Conservation (phyloP, 2,888 invertebrate genomes). For the Heliconius ethilla region DNA sequence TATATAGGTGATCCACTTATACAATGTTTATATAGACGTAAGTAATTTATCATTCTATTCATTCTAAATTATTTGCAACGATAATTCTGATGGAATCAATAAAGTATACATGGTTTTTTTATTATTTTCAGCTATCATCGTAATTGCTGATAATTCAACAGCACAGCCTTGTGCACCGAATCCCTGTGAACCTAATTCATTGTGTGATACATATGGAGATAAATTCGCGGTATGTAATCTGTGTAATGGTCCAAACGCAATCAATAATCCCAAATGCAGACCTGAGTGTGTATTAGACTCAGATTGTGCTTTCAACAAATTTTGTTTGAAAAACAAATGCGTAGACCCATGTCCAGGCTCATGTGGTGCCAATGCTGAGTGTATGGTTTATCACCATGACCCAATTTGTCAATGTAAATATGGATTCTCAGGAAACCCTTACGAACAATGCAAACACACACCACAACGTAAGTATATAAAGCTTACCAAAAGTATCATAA, state of each 20-base stretch:
- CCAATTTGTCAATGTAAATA: conserved; percentile 87
- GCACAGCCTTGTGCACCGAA: conserved; percentile 88
- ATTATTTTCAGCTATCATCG: conserved; percentile 68
- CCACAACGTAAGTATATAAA: conserved; percentile 73
- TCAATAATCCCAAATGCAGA: conserved; percentile 87
- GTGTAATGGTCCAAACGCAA: conserved; percentile 86
- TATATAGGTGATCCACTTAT: conserved; percentile 91
- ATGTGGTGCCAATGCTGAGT: conserved; percentile 88
- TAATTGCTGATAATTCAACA: conserved; percentile 83
- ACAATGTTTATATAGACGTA: conserved; percentile 84
- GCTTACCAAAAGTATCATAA: conserved; percentile 4
- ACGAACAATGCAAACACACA: conserved; percentile 86
- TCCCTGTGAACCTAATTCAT: conserved; percentile 86
- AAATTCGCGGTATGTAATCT: conserved; percentile 90
- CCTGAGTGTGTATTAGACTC: conserved; percentile 92
- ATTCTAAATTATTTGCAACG: neutral
- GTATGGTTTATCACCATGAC: conserved; percentile 86
- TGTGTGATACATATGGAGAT: conserved; percentile 87
- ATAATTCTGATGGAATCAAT: conserved; percentile 7
- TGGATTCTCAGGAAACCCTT: conserved; percentile 88
- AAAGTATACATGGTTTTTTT: conserved; percentile 47
- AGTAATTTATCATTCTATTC: conserved; percentile 51
- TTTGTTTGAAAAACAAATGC: conserved; percentile 88
- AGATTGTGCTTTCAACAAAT: conserved; percentile 89
- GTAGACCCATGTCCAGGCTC: conserved; percentile 90